These are phyloP conservation scores for Pseudonaja textilis DNA, from an alignment of 2,113 vertebrate species.

Conservation along the genomic window DNA sequence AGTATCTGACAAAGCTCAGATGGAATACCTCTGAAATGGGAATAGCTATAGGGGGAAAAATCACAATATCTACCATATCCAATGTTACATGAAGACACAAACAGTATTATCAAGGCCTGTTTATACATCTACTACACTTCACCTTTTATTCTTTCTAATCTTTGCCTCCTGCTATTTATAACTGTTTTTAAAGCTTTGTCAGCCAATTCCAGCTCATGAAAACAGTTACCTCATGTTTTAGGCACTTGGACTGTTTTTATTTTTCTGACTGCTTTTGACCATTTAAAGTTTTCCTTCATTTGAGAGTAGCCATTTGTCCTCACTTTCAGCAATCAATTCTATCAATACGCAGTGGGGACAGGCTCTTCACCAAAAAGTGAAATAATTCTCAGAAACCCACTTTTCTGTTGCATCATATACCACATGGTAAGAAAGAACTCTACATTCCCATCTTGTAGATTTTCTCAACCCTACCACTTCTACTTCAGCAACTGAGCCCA, in stretches of 20 bases:
- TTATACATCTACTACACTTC: neutral
- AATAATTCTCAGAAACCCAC: neutral
- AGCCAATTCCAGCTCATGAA: neutral
- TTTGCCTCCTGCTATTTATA: neutral
- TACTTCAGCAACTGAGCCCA: neutral
- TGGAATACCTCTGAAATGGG: neutral
- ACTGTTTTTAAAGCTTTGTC: neutral
- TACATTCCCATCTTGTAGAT: neutral
- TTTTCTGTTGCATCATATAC: neutral
- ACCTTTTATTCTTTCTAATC: neutral
- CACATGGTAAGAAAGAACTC: neutral
- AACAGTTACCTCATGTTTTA: neutral
- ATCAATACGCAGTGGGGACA: neutral
- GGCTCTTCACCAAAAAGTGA: neutral
- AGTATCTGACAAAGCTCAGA: neutral
- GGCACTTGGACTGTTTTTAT: neutral
- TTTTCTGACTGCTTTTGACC: neutral
- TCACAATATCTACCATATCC: neutral
- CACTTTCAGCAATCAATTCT: neutral
- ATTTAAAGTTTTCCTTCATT: neutral
- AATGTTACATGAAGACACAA: neutral
- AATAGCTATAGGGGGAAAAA: neutral
- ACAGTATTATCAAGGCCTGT: neutral
- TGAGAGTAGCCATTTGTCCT: neutral
- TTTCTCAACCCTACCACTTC: neutral